Evolutionary conservation across 2,797 vertebrate genomes (phyloP).

Genomic region (Agapornis canus): DNA sequence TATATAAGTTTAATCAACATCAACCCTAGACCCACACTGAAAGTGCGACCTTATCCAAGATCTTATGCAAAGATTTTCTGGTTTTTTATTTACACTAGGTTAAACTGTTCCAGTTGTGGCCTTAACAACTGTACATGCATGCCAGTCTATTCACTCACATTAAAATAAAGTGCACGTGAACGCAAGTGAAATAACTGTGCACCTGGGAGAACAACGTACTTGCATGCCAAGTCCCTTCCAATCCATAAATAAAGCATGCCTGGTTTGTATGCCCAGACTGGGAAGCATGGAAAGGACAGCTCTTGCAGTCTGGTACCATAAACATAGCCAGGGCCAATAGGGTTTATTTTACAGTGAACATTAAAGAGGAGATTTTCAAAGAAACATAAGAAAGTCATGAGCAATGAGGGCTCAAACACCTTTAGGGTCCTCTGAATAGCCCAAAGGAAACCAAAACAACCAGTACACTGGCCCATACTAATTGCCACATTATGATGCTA

Average conservation of each 20-base stretch:
- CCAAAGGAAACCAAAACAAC: neutral
- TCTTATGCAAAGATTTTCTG: neutral
- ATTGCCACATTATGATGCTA: neutral
- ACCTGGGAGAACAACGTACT: neutral
- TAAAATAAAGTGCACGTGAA: neutral
- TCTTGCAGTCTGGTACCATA: neutral
- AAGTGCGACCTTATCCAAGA: neutral
- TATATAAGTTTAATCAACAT: neutral
- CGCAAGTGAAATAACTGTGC: neutral
- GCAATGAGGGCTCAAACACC: neutral
- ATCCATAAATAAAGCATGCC: neutral
- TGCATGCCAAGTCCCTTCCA: neutral
- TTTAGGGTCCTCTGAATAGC: neutral
- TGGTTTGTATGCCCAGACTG: neutral
- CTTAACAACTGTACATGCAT: neutral
- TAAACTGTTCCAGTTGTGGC: neutral
- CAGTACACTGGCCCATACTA: neutral
- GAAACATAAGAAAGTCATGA: neutral
- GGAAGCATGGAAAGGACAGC: neutral
- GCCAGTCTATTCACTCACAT: neutral
- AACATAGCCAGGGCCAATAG: neutral
- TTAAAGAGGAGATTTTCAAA: slow-evolving; percentile 30
- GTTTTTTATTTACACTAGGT: neutral
- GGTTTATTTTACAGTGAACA: neutral
- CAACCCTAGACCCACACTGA: neutral